Conservation (phyloP, 2,888 invertebrate genomes). For the Aphrophora alni region DNA sequence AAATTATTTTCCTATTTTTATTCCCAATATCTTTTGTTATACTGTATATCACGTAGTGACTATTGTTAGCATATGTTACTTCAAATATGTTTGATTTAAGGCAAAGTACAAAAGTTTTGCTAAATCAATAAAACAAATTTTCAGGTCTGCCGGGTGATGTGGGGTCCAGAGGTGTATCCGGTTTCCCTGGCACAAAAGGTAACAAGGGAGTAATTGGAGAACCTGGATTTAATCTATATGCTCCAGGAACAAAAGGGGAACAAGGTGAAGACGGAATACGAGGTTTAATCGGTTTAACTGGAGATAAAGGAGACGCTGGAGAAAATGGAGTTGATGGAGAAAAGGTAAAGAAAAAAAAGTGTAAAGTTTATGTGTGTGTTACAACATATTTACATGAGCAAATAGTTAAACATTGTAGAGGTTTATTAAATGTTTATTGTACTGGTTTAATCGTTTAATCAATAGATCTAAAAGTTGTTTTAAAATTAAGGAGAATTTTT, state of each 20-base stretch:
- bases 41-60: too few relatives aligned
- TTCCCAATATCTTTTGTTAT: too few relatives aligned
- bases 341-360: constrained; percentile 19
- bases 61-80: too few relatives aligned
- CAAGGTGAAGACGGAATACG: constrained; percentile 52
- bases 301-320: constrained; percentile 52
- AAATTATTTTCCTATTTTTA: too few relatives aligned
- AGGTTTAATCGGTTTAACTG: constrained; percentile 52
- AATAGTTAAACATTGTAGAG: too few relatives aligned
- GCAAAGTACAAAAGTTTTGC: too few relatives aligned
- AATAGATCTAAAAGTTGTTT: too few relatives aligned
- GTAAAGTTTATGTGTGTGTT: neutral
- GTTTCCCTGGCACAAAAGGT: constrained; percentile 61
- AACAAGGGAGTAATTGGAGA: constrained; percentile 54
- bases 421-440: too few relatives aligned
- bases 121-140: constrained; percentile 16
- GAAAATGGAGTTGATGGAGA: constrained; percentile 57
- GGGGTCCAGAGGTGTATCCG: constrained; percentile 56
- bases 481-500: too few relatives aligned
- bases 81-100: too few relatives aligned
- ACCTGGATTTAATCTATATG: constrained; percentile 56
- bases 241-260: constrained; percentile 65
- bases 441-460: too few relatives aligned
- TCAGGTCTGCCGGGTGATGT: constrained; percentile 46
- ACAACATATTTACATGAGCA: too few relatives aligned